These are phyloP conservation scores for Petrolisthes cinctipes DNA, from an alignment of 2,888 invertebrate species.

Conservation along the genomic window DNA sequence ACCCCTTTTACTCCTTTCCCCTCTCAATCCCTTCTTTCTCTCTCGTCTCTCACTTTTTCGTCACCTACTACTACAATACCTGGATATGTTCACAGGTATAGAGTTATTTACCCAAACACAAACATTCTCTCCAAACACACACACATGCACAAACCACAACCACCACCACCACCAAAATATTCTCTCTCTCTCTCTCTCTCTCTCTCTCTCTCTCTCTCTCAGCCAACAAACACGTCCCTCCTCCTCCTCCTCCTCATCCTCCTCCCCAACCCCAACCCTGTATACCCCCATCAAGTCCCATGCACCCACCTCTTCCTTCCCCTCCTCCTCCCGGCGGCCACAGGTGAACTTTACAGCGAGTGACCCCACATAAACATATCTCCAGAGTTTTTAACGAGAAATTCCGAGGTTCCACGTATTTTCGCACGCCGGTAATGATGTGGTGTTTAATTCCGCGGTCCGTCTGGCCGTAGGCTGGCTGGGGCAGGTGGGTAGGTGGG, in stretches of 20 bases:
- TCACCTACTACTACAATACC: too few species aligned
- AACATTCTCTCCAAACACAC: background rate
- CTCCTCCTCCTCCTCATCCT: conserved; percentile 1
- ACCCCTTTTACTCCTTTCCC: background rate
- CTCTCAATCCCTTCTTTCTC: background rate
- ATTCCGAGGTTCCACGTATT: too few species aligned
- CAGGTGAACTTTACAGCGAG: too few species aligned
- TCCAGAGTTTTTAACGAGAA: too few species aligned
- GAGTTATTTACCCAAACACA: too few species aligned
- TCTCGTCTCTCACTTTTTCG: background rate
- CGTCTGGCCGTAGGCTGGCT: too few species aligned
- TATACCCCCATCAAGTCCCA: background rate
- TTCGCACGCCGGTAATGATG: too few species aligned
- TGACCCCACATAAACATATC: too few species aligned
- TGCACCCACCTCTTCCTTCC: background rate
- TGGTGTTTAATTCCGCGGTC: too few species aligned
- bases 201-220: conserved; percentile 15
- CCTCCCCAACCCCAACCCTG: background rate
- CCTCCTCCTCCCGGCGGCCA: background rate
- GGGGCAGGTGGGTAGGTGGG: background rate
- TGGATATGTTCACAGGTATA: too few species aligned
- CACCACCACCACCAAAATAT: background rate
- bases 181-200: background rate
- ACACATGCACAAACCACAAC: background rate
- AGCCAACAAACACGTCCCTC: too few species aligned